Base-by-base conservation (phyloP, 2,113 vertebrate genomes). In the Phalacrocorax brasilianus region DNA sequence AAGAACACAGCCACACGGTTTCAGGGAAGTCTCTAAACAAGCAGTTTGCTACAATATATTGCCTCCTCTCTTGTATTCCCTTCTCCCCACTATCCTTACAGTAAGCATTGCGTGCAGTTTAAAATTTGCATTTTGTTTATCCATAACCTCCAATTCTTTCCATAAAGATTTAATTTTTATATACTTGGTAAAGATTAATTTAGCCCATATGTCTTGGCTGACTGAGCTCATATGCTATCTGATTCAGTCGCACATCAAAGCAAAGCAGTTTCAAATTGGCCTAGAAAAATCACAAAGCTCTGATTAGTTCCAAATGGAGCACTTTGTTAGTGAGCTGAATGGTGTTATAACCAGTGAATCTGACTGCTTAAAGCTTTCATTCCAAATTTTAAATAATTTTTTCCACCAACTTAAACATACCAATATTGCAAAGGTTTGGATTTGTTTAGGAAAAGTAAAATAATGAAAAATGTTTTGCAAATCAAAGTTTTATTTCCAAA, bases 141-240 rank as follows among this genome's bases (percentile, higher is more conserved):
- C 91, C 75, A 58, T 9, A 85, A 88, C 88, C 55, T 77, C 80
- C 58, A 80, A 75, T 74, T 95, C 61, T 92, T 97, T 82, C 96
- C 97, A 97, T 93, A 87, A 97, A 96, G 74, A 90, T 91, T 89
- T 91, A 30, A 93, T 95, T 97, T 96, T 96, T 59, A 85, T 85
- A 84, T 90, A 91, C 96, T 95, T 61, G 79, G 96, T 92, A 49
- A 93, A 91, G 91, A 94, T 89, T 96, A 95, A 96, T 97, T 94
- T 94, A 95, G 94, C 81, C 94, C 97, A 96, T 52, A 94, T 98
- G 97, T 94, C 95, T 94, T 44, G 26, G 55, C 38, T 61, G 82
- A 81, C 85, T 97, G 81, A 85, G 94, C 95, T 96, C 95, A 74
- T 56, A 89, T 13, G 56, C 92, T 95, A 93, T 94, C 95, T 95